Evolutionary conservation across 2,113 vertebrate species (phyloP), one percentile per base, ranked within the genome.

Genomic region (Phyllostomus discolor): DNA sequence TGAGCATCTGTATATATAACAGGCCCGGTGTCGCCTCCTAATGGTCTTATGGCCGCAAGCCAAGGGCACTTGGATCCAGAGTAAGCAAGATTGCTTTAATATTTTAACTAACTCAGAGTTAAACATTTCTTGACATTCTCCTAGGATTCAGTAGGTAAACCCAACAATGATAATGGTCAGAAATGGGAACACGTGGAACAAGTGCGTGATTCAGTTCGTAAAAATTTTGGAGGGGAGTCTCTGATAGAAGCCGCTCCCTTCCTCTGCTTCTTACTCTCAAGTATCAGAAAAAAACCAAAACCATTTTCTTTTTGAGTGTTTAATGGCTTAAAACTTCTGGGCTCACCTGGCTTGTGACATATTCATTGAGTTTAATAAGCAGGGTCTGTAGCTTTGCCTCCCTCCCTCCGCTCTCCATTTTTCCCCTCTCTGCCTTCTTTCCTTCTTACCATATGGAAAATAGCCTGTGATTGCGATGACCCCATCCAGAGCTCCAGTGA

Each of bases 41-140:
- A 91, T 84, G 67, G 43, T 69, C 19, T 81, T 12, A 15, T 90
- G 90, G 59, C 93, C 48, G 46, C 41, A 20, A 96, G 90, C 90
- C 90, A 91, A 93, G 69, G 91, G 78, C 41, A 91, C 95, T 97
- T 91, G 75, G 73, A 88, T 89, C 90, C 41, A 76, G 46, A 93
- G 62, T 86, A 54, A 93, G 85, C 41, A 59, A 85, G 88, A 70
- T 31, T 38, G 26, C 43, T 95, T 85, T 91, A 22, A 54, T 50
- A 88, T 95, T 79, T 88, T 69, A 95, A 90, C 35, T 43, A 81
- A 82, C 48, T 86, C 48, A 70, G 59, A 89, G 82, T 85, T 94
- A 82, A 97, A 57, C 54, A 46, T 92, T 95, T 90, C 43, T 57
- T 88, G 33, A 73, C 31, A 52, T 78, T 70, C 70, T 97, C 48